Evolutionary conservation across 2,888 invertebrate genomes (phyloP).

Genomic region (Pharmacophagus antenor): DNA sequence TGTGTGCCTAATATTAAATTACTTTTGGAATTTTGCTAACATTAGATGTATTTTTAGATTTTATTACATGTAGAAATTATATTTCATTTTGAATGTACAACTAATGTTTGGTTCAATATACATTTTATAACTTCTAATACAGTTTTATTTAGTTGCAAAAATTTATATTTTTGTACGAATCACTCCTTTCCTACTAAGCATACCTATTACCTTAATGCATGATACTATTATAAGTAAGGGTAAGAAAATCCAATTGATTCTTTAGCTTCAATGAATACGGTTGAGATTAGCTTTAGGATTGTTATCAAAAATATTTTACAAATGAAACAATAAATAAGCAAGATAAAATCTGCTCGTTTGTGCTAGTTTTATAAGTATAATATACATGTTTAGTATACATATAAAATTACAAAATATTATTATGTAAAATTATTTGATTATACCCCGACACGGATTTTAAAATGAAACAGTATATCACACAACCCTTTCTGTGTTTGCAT

Average conservation of each 20-base stretch:
- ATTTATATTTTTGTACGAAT: slow-evolving; percentile 11
- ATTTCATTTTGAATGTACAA: slow-evolving; percentile 1
- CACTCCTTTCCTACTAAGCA: background rate
- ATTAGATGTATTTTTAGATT: background rate
- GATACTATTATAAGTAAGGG: background rate
- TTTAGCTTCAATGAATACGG: background rate
- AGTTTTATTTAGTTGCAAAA: slow-evolving; percentile 28
- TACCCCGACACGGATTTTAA: too few relatives aligned
- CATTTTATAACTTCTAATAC: slow-evolving; percentile 13
- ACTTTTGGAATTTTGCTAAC: background rate
- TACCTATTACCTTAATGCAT: background rate
- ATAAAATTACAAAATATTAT: too few relatives aligned
- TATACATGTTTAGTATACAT: too few relatives aligned
- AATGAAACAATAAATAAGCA: too few relatives aligned
- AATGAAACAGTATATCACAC: too few relatives aligned
- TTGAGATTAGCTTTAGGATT: background rate
- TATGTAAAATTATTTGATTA: too few relatives aligned
- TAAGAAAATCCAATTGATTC: too few relatives aligned
- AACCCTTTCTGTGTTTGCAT: too few relatives aligned
- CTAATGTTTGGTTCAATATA: slow-evolving; percentile 13
- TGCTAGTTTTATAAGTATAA: too few relatives aligned
- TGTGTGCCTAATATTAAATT: background rate
- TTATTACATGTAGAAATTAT: background rate
- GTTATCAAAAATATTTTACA: too few relatives aligned
- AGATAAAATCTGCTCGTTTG: too few relatives aligned